Conservation (phyloP, 2,797 vertebrate species). For the Hippocampus kuda region DNA sequence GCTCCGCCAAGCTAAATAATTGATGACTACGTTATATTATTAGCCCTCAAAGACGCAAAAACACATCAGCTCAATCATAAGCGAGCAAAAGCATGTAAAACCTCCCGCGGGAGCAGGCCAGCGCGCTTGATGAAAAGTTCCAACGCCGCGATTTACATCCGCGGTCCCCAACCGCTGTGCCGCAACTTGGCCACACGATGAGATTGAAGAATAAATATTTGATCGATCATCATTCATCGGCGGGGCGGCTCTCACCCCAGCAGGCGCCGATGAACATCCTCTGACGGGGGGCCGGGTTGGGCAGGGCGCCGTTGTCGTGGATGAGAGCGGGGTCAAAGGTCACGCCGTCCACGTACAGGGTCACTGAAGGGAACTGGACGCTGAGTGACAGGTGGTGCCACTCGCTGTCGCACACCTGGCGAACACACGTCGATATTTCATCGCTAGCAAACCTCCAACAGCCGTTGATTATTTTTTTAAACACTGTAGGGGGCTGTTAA, state of each 20-base stretch:
- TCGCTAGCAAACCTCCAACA: no score
- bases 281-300: conserved; percentile 75
- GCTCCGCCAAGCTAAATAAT: conserved; percentile 61
- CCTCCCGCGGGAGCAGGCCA: background rate
- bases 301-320: conserved; percentile 92
- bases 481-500: no score
- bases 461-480: no score
- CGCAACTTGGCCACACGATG: conserved; percentile 14
- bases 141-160: conserved; percentile 16
- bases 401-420: conserved; percentile 89
- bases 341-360: conserved; percentile 88
- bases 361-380: conserved; percentile 91
- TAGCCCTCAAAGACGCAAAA: conserved; percentile 53
- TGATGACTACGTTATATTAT: conserved; percentile 65
- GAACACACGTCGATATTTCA: conserved; percentile 10
- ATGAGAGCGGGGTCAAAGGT: conserved; percentile 96
- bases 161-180: conserved; percentile 14
- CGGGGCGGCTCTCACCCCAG: conserved; percentile 66
- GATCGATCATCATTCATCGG: background rate
- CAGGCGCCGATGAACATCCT: conserved; percentile 90
- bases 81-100: conserved; percentile 22
- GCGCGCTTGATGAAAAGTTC: background rate
- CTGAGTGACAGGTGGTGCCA: conserved; percentile 97
- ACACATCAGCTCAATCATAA: conserved; percentile 37
- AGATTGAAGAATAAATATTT: conserved; percentile 14